These are phyloP conservation scores for Lacerta agilis DNA, from an alignment of 2,797 vertebrate species.

Conservation along the genomic window DNA sequence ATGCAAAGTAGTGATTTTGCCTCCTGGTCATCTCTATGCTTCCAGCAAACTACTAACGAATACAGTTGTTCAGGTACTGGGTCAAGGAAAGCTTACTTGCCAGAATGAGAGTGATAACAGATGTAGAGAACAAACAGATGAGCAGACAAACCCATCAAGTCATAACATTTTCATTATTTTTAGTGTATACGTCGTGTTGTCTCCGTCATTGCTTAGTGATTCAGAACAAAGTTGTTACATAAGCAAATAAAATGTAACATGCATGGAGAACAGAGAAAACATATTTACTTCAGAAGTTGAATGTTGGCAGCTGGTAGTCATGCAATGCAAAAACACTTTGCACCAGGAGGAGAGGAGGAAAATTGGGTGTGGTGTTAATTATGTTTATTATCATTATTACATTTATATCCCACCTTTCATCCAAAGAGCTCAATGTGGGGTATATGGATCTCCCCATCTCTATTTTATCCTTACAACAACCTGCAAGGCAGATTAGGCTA, in stretches of 20 bases:
- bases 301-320: not conserved
- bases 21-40: not conserved
- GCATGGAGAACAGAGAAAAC: not conserved
- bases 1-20: not conserved
- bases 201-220: not conserved
- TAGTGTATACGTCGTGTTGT: not conserved
- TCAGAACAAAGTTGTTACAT: conserved; percentile 18
- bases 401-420: too few relatives aligned
- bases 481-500: too few relatives aligned
- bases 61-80: not conserved
- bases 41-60: not conserved
- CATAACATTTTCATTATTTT: not conserved
- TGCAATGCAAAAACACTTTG: not conserved
- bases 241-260: conserved; percentile 21
- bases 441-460: too few relatives aligned
- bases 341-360: not conserved
- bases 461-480: too few relatives aligned
- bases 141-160: not conserved
- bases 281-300: not conserved
- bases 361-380: not conserved
- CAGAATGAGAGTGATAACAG: not conserved
- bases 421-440: too few relatives aligned
- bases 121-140: not conserved
- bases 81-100: not conserved
- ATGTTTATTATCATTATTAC: too few relatives aligned